These are phyloP conservation scores for Delichon dasypus DNA, from an alignment of 2,797 vertebrate genomes.

Conservation along the genomic window DNA sequence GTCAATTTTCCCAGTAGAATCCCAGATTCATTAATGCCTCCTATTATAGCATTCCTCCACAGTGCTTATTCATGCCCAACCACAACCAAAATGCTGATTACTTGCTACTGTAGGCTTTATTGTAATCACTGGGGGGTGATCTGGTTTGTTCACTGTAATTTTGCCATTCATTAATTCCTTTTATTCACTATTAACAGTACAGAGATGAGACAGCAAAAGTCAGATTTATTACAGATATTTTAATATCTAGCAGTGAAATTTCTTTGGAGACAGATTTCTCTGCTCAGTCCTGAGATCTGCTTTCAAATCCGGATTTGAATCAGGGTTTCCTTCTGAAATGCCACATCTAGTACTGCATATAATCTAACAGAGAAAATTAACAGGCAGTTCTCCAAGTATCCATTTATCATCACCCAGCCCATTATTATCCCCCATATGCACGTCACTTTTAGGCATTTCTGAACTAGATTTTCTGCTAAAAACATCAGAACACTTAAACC, in stretches of 20 bases:
- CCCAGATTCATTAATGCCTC: constrained; percentile 11
- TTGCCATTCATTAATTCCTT: neutral
- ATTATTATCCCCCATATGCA: neutral
- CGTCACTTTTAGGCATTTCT: neutral
- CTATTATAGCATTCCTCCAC: neutral
- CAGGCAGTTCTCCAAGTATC: neutral
- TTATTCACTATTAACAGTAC: neutral
- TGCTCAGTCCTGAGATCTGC: neutral
- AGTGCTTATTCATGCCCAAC: neutral
- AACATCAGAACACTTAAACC: neutral
- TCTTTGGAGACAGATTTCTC: neutral
- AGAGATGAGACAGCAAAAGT: neutral
- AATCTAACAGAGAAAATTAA: neutral
- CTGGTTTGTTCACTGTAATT: neutral
- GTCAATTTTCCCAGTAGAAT: constrained; percentile 8
- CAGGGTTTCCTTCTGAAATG: neutral
- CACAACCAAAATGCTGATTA: neutral
- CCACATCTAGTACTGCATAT: neutral
- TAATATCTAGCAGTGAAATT: neutral
- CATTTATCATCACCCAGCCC: neutral
- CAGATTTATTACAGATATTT: neutral
- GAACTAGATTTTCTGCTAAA: neutral
- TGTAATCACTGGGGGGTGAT: neutral
- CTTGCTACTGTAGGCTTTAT: neutral
- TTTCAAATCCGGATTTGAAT: neutral